phyloP scores from a whole-genome alignment of 2,797 vertebrate genomes.

The Phyllotis vaccarum region DNA sequence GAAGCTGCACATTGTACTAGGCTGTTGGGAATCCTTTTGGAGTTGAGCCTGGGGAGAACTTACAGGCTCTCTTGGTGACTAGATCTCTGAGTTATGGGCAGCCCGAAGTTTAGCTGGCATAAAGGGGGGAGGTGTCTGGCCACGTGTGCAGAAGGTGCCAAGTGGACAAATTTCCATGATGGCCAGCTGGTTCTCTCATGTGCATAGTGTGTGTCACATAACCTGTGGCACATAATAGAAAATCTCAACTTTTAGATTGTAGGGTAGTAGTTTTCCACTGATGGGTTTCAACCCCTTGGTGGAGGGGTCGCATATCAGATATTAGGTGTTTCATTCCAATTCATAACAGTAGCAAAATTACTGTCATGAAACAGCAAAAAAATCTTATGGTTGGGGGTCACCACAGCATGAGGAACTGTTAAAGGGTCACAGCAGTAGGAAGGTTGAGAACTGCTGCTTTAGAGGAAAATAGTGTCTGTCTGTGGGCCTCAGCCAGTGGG shows the following conservation, averaged over 20 bases:
- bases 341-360: neutral
- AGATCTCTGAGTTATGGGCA: accelerated
- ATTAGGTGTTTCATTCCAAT: neutral
- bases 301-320: neutral
- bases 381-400: neutral
- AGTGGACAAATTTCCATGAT: neutral
- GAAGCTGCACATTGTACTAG: accelerated
- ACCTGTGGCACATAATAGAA: neutral
- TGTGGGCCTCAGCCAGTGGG: neutral
- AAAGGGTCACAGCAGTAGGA: neutral
- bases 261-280: neutral
- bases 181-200: accelerated
- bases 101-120: neutral
- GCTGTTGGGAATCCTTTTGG: neutral
- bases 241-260: neutral
- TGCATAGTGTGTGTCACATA: neutral
- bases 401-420: neutral
- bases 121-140: neutral
- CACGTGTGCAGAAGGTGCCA: neutral
- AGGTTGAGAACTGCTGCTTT: neutral
- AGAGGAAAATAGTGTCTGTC: neutral
- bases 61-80: too few relatives aligned
- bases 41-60: neutral
- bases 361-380: neutral
- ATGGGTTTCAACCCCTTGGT: neutral